phyloP scores from a whole-genome alignment of 2,113 vertebrate genomes.

The Ailuropoda melanoleuca region DNA sequence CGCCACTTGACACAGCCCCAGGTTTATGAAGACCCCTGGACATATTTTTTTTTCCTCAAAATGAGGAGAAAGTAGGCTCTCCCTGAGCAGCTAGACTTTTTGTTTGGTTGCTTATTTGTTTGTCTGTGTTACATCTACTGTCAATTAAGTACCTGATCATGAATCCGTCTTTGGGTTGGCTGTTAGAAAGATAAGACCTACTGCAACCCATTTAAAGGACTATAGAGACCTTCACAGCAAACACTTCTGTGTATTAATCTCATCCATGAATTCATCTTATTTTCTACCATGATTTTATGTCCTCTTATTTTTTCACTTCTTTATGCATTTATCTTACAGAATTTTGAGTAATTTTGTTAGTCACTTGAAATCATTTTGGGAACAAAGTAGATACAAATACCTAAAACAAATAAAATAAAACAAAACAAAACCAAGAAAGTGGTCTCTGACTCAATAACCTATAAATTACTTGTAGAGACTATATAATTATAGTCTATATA shows the following conservation, averaged over 20 bases:
- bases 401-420: conserved; percentile 35
- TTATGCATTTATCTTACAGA: not conserved
- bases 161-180: not conserved
- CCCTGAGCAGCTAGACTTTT: not conserved
- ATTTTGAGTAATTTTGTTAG: not conserved
- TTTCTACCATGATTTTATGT: not conserved
- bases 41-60: not conserved
- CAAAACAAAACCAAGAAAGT: conserved; percentile 25
- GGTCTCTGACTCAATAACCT: not conserved
- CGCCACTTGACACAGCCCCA: not conserved
- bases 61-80: not conserved
- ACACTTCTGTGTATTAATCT: not conserved
- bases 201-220: not conserved
- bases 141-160: conserved; percentile 3
- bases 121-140: not conserved
- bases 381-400: conserved; percentile 21
- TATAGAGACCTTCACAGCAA: not conserved
- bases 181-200: not conserved
- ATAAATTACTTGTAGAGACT: conserved; percentile 21
- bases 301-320: not conserved
- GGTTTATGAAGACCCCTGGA: not conserved
- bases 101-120: conserved; percentile 4
- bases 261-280: not conserved
- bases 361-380: not conserved
- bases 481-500: no score